Evolutionary conservation across 2,888 invertebrate genomes (phyloP), one percentile per base, ranked within the genome.

Genomic region (Hirtodrosophila trivittata): DNA sequence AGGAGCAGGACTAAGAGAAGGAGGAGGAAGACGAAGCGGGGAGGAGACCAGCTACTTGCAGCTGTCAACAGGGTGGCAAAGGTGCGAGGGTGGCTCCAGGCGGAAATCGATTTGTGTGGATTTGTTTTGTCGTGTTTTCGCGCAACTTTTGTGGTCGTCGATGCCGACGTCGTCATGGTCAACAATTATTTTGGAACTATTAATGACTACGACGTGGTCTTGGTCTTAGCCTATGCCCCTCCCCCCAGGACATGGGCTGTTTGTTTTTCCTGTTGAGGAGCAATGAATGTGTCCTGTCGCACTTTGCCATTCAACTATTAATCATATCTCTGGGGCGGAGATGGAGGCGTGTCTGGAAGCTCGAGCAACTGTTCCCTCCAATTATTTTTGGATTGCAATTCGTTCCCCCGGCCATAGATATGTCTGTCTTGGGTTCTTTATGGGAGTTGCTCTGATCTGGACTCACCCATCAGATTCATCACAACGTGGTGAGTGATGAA

Each of bases 401-500:
- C 57, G 45, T 42, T 25, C 21, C 32, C 2, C 41, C 50, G 26
- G 32, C 5, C 16, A 21, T 14, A 7, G 3, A 18, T 13, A 8
- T 7, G 16, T 32, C 3, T 33, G 18, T 8, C 25, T 21, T 1
- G 9, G 28, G 28, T 10, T 38, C 6, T 7, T 9, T 35, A 18
- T 18, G 33, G 3, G 3, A 3, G 9, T 9, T 28, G 26, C 25
- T 35, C 21, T 38, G 8, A 25, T 39, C 13, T 13, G 45, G 39
- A 91, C 94, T 94, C 92, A 95, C 95, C 95, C 91, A 95, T 91
- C 85, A 95, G 92, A 92, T 95, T 95, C 93, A 94, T 94, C 89
- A 95, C 95, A 92, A 95, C 95, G 72, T 93, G 93, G 90, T 94
- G 94, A 90, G 94, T 95, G 92, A 95, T 95, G 91, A 95, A 95